Percentiles rank a stretch among this genome's conserved stretches.
Conservation (phyloP, 2,888 invertebrate species). For the Cantharis lateralis region DNA sequence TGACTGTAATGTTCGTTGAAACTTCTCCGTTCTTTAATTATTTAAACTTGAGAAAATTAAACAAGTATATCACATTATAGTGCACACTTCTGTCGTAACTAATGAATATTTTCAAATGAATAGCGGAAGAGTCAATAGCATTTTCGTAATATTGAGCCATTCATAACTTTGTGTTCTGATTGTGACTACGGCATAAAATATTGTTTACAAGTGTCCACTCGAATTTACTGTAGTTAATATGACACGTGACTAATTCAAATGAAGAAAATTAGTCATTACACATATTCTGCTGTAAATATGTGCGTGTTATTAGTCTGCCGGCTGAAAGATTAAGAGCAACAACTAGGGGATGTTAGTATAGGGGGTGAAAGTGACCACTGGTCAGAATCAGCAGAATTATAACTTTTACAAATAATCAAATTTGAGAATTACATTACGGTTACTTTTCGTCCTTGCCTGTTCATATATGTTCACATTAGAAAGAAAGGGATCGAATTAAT, state of each 20-base stretch:
- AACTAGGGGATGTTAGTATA: constrained; percentile 50
- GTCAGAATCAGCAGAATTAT: constrained; percentile 43
- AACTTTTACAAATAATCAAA: constrained; percentile 29
- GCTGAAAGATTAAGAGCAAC: constrained; percentile 55
- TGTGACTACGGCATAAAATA: background rate
- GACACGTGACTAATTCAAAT: constrained; percentile 29
- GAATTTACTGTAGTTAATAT: constrained; percentile 5
- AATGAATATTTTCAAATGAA: background rate
- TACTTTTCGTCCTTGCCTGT: constrained; percentile 12
- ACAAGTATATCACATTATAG: background rate
- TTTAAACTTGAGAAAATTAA: background rate
- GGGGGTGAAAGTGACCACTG: constrained; percentile 51
- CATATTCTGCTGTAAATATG: constrained; percentile 42
- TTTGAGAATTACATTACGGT: constrained; percentile 26
- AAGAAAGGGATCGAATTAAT: constrained; percentile 22
- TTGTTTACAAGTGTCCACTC: constrained; percentile 14
- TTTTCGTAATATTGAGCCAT: background rate
- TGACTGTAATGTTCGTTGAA: too few relatives aligned
- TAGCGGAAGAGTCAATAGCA: background rate
- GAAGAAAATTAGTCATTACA: constrained; percentile 49
- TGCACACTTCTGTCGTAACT: background rate
- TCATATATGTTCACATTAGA: background rate
- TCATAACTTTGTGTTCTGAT: background rate
- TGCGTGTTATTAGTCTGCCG: constrained; percentile 49
- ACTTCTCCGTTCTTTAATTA: too few relatives aligned